Base-by-base conservation (phyloP, 2,113 vertebrate species). In the Coptodon rendalli region DNA sequence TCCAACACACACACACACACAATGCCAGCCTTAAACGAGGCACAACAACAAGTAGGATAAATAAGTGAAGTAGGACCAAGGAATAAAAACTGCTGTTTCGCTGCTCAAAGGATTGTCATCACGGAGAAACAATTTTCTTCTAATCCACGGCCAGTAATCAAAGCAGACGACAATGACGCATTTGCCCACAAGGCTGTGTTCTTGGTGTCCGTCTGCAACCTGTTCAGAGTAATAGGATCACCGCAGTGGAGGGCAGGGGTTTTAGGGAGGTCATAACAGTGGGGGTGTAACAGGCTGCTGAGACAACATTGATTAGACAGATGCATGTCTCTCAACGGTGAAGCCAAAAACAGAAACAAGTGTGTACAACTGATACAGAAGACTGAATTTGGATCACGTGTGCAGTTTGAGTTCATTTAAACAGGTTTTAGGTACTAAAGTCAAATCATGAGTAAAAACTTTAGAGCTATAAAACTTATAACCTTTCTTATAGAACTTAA, bases 61-160 rank as follows among this genome's bases (percentile, higher is more conserved):
- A 88, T 81, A 80, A 92, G 82, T 19, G 63, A 87, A 90, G 73
- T 83, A 73, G 56, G 63, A 66, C 59, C 43, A 80, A 91, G 83
- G 40, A 82, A 84, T 80, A 61, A 87, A 91, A 94, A 90, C 86
- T 84, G 81, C 78, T 90, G 89, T 59, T 56, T 87, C 7, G 34
- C 61, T 61, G 16, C 78, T 89, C 54, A 27, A 81, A 84, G 86
- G 88, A 93, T 86, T 92, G 91, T 92, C 92, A 86, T 90, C 83
- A 56, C 16, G 4, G 80, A 13, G 61, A 90, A 93, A 91, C 89
- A 86, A 53, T 91, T 81, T 85, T 83, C 81, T 48, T 81, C 50
- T 95, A 95, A 96, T 95, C 95, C 92, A 43, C 3, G 1, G 27
- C 3, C 80, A 92, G 92, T 92, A 95, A 96, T 96, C 91, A 93